Base-by-base conservation (phyloP, 2,888 invertebrate species). In the Papilio protenor region DNA sequence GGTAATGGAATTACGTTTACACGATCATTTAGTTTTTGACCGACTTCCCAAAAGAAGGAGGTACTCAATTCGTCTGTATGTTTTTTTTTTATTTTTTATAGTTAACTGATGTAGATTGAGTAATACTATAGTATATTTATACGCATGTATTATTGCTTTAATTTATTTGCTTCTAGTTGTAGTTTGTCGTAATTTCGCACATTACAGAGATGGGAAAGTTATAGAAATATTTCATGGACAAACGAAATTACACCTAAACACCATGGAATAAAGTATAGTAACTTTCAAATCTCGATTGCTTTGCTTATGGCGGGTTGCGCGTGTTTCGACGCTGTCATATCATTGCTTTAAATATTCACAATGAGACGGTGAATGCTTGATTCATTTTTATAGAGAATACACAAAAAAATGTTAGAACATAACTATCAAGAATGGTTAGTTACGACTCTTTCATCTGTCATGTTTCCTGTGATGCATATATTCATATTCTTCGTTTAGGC, bases 261-360 rank as follows among this genome's bases (percentile, higher is more conserved):
- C 59, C 10, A 59, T 59, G 23, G 4, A 23, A 59, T 21, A 59
- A 23, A 59, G 21, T 59, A 14, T 18, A 2, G 16, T 45, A 40
- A 27, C 61, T 33, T 71, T 74, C 45, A 21, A 47, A 33, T 52
- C 61, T 70, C 70, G 12, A 16, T 47, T 70, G 45, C 45, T 75
- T 75, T 66, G 75, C 72, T 72, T 59, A 55, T 66, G 71, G 78
- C 78, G 78, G 78, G 78, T 75, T 72, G 75, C 71, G 75, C 76
- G 80, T 81, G 80, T 74, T 77, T 81, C 82, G 83, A 83, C 81
- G 82, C 83, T 82, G 81, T 77, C 80, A 82, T 83, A 82, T 82
- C 80, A 80, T 79, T 70, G 71, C 61, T 52, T 71, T 61, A 27
- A 4, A 47, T 27, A n/a, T 33, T 73, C 45, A 47, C 70, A 47